Base-by-base conservation (phyloP, 2,797 vertebrate species). In the Sebastes jordani region DNA sequence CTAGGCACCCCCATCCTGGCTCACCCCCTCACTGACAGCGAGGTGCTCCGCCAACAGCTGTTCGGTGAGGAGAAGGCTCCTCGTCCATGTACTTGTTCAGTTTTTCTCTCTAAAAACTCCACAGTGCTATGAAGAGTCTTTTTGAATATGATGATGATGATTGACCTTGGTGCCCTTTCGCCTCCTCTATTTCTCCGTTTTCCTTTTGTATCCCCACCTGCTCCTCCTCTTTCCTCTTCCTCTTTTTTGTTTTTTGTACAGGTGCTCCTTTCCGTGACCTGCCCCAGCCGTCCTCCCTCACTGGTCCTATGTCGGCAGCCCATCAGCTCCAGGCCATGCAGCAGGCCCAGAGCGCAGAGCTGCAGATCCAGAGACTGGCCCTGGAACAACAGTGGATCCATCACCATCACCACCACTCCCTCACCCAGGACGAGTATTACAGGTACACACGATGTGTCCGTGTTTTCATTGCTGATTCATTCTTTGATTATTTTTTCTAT, bases 251-350 rank as follows among this genome's bases (percentile, higher is more conserved):
- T 13, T 23, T 49, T 49, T 49, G 23, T 67, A 36, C 93, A 99
- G 98, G 97, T 81, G 97, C 97, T 88, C 97, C 97, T 84, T 99
- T 99, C 95, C 96, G 98, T 95, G 98, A 99, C 91, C 94, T 99
- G 93, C 98, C 98, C 11, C 96, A 96, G 92, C 97, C 97, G 77
- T 97, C 97, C 91, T 99, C 98, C 60, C 97, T 99, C 54, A 97
- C 97, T 0, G 96, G 97, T 9, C 97, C 97, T 49, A 99, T 99
- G 97, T 99, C 98, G 0, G 98, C 98, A 58, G 97, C 98, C 6
- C 98, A 99, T 83, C 98, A 99, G 96, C 97, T 99, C 82, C 98
- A 99, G 97, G 98, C 98, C 94, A 99, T 99, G 99, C 99, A 99
- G 62, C 99, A 99, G 60, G 98, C 98, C 9, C 99, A 99, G 96